Base-by-base conservation (phyloP, 2,797 vertebrate species). In the Prionace glauca region DNA sequence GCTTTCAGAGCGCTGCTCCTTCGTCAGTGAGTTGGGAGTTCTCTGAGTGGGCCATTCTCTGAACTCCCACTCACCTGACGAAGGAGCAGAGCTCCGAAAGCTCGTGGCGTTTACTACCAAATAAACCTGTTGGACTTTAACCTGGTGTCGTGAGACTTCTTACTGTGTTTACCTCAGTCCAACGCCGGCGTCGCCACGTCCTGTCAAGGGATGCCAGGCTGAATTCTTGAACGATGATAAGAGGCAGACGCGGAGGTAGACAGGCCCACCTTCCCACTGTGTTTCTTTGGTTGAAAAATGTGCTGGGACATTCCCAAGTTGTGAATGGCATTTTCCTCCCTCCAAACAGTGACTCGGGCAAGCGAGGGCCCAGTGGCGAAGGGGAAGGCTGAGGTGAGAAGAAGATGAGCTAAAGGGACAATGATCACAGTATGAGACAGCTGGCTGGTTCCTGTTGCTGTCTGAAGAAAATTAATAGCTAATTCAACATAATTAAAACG, bases 401-500 rank as follows among this genome's bases (percentile, higher is more conserved):
- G 65, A 69, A 92, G 22, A 41, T 41, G 90, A 92, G 65, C n/a
- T 36, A 41, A 92, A 36, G 26, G n/a, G 18, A 60, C 16, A n/a
- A 36, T 24, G 65, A 36, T n/a, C 90, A 69, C 69, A 92, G 41
- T 41, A 24, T 69, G 90, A 69, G 65, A 92, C 90, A 69, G 90
- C 90, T 92, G 90, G n/a, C 65, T 41, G 65, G 8, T 41, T 69
- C 62, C n/a, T 92, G 90, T 69, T 41, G 90, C 90, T 92, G 90
- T 92, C 62, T 69, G 90, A 92, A 26, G 65, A 69, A 92, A 69
- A 92, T 92, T 92, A 92, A 92, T n/a, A 69, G n/a, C 56, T n/a
- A 90, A 90, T 90, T 90, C 60, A 29, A 20, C 87, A 65, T 90
- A 60, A 90, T 90, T 92, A 92, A 92, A 92, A 92, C 41, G 11